These are phyloP conservation scores for Eciton burchellii DNA, from an alignment of 1,140 invertebrate genomes.

Conservation along the genomic window DNA sequence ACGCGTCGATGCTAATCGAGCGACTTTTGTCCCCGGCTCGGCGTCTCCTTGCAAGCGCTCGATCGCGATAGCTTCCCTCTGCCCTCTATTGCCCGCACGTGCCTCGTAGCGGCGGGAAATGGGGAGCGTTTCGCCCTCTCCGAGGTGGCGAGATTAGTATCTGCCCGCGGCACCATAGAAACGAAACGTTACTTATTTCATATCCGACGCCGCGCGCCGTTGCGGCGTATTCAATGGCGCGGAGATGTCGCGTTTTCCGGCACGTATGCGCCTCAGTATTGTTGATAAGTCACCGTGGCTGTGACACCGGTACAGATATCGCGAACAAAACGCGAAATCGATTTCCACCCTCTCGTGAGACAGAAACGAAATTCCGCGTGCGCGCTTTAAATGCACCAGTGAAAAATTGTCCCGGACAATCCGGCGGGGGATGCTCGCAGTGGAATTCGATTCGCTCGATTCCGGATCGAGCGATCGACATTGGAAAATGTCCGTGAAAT, in stretches of 20 bases:
- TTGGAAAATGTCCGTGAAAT: slow-evolving; percentile 58
- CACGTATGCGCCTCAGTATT: slow-evolving; percentile 66
- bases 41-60: slow-evolving; percentile 23
- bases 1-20: slow-evolving; percentile 33
- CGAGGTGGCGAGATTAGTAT: slow-evolving; percentile 69
- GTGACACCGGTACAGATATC: slow-evolving; percentile 66
- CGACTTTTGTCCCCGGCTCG: slow-evolving; percentile 19
- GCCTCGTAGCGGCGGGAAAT: slow-evolving; percentile 54
- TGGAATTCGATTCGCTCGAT: slow-evolving; percentile 54
- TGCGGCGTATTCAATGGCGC: slow-evolving; percentile 61
- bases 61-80: slow-evolving; percentile 11
- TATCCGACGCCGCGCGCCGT: slow-evolving; percentile 39
- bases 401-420: slow-evolving; percentile 56
- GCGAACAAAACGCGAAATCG: slow-evolving; percentile 70
- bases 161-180: slow-evolving; percentile 42
- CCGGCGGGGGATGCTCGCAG: slow-evolving; percentile 47
- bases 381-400: slow-evolving; percentile 46
- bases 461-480: slow-evolving; percentile 47
- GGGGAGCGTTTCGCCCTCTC: slow-evolving; percentile 48
- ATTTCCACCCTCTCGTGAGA: slow-evolving; percentile 52
- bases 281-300: slow-evolving; percentile 65
- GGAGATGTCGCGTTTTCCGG: slow-evolving; percentile 61
- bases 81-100: slow-evolving; percentile 40
- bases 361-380: slow-evolving; percentile 41
- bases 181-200: slow-evolving; percentile 69